phyloP scores from a whole-genome alignment of 1,140 invertebrate species.

The Aphelenchoides avenae region DNA sequence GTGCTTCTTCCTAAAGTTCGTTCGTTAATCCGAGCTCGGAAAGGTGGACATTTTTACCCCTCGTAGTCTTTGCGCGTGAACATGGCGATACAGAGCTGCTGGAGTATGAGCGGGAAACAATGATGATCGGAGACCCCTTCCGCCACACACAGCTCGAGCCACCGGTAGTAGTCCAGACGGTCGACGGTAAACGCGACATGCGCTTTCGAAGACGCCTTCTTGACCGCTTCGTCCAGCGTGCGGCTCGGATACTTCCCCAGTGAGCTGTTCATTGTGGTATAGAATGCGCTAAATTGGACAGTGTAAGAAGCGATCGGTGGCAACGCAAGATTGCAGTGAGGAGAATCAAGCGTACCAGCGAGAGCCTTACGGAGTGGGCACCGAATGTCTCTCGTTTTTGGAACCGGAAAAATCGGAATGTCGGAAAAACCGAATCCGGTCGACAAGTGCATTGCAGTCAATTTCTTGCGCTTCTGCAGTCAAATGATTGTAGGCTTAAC shows the following conservation, averaged over 20 bases:
- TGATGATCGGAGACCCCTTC: conserved; percentile 2
- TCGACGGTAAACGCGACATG: conserved; percentile 20
- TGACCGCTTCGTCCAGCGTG: conserved; percentile 30
- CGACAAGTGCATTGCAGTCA: too few species aligned
- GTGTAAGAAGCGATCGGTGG: too few species aligned
- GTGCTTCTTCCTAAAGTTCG: conserved; percentile 17
- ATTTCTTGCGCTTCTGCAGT: too few species aligned
- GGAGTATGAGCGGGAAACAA: conserved; percentile 33
- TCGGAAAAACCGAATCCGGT: too few species aligned
- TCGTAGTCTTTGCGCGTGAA: conserved; percentile 17
- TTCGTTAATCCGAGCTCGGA: conserved; percentile 9
- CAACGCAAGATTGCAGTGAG: too few species aligned
- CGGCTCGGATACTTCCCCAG: conserved; percentile 30
- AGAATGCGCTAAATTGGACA: too few species aligned
- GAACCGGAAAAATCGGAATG: too few species aligned
- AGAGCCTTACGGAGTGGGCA: too few species aligned
- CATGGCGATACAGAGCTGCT: conserved; percentile 31
- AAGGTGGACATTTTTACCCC: conserved; percentile 8
- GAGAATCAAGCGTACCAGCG: too few species aligned
- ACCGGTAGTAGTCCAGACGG: conserved; percentile 30
- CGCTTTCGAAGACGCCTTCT: conserved; percentile 29
- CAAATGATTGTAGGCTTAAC: too few species aligned
- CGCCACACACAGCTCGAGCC: conserved; percentile 27
- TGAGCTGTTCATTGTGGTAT: not conserved
- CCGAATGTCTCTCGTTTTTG: too few species aligned